phyloP scores from a whole-genome alignment of 2,888 invertebrate genomes.

The Diadegma fenestrale region DNA sequence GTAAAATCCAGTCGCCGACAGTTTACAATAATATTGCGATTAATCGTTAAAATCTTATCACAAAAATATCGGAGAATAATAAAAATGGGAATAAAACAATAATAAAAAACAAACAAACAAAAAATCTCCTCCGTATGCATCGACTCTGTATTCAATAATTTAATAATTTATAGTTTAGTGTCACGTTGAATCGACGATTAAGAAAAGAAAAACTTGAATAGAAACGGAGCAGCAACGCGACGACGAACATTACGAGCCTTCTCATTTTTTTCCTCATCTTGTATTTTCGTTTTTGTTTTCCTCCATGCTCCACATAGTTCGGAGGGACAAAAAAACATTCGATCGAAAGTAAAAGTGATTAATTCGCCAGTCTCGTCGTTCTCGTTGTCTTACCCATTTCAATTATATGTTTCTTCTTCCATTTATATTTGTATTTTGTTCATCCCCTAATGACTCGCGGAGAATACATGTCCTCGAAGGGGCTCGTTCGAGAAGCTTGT shows the following conservation, averaged over 20 bases:
- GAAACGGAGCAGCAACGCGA: conserved; percentile 16
- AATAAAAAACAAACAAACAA: conserved; percentile 22
- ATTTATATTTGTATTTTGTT: conserved; percentile 31
- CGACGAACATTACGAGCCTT: conserved; percentile 16
- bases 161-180: conserved; percentile 57
- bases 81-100: conserved; percentile 26
- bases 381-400: conserved; percentile 33
- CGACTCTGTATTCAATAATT: conserved; percentile 58
- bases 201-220: conserved; percentile 5
- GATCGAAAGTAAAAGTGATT: conserved; percentile 44
- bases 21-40: conserved; percentile 59
- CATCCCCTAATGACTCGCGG: conserved; percentile 53
- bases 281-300: neutral
- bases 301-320: conserved; percentile 33
- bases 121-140: conserved; percentile 15
- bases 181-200: conserved; percentile 42
- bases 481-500: conserved; percentile 19
- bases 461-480: conserved; percentile 31
- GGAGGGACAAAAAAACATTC: conserved; percentile 48
- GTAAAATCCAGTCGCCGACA: conserved; percentile 54
- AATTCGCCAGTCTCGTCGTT: conserved; percentile 16
- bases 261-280: neutral
- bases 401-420: conserved; percentile 2
- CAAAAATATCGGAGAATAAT: conserved; percentile 34
- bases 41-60: conserved; percentile 51